Evolutionary conservation across 2,888 invertebrate species (phyloP).

Genomic region (Leptothorax acervorum): DNA sequence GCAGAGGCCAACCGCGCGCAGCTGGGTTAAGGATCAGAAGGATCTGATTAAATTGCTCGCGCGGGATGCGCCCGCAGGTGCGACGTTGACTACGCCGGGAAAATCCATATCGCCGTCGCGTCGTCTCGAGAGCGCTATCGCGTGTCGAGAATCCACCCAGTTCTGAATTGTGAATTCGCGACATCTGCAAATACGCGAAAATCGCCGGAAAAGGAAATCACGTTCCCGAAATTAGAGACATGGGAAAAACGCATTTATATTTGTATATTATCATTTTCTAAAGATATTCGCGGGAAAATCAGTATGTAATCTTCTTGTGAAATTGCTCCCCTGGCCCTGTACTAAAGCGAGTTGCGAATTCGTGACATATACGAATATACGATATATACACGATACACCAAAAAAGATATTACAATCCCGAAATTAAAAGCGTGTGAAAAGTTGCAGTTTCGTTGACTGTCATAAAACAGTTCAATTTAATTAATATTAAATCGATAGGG

Average conservation of each 20-base stretch:
- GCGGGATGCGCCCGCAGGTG: conserved; percentile 71
- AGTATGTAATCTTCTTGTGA: neutral
- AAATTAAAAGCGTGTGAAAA: neutral
- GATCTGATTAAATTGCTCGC: conserved; percentile 75
- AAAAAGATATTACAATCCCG: neutral
- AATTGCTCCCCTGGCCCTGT: neutral
- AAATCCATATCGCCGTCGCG: conserved; percentile 58
- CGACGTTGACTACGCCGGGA: conserved; percentile 55
- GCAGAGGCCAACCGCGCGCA: conserved; percentile 66
- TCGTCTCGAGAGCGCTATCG: conserved; percentile 40
- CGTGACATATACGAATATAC: neutral
- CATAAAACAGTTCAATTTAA: neutral
- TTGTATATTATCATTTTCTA: neutral
- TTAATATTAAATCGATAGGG: neutral
- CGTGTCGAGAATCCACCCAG: conserved; percentile 27
- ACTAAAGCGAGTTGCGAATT: neutral
- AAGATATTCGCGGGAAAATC: neutral
- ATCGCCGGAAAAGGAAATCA: neutral
- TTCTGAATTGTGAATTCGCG: conserved; percentile 29
- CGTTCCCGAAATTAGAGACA: neutral
- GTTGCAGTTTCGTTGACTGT: neutral
- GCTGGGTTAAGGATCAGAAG: conserved; percentile 76
- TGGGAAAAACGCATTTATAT: neutral
- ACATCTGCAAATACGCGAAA: conserved; percentile 30
- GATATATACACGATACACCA: neutral